Conservation (phyloP, 2,888 invertebrate genomes). For the Microplitis deprimator region DNA sequence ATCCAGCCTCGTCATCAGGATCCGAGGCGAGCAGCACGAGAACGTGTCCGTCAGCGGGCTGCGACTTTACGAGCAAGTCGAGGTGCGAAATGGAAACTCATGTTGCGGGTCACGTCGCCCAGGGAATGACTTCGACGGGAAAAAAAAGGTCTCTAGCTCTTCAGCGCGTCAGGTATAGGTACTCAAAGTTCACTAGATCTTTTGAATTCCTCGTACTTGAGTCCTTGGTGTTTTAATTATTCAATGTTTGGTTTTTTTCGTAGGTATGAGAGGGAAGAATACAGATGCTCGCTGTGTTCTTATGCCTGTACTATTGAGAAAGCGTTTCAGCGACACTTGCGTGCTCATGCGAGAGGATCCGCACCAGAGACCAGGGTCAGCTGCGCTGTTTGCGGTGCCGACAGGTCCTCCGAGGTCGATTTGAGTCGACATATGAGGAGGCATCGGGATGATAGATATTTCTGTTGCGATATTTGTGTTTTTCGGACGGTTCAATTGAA, state of each 20-base stretch:
- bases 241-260: slow-evolving; percentile 9
- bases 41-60: slow-evolving; percentile 65
- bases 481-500: slow-evolving; percentile 74
- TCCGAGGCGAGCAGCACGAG: slow-evolving; percentile 57
- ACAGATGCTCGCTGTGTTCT: slow-evolving; percentile 73
- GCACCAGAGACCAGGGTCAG: slow-evolving; percentile 71
- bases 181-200: slow-evolving; percentile 52
- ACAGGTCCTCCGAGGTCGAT: slow-evolving; percentile 72
- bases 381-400: slow-evolving; percentile 75
- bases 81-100: slow-evolving; percentile 72
- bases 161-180: slow-evolving; percentile 72
- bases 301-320: slow-evolving; percentile 75
- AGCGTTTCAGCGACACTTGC: slow-evolving; percentile 73
- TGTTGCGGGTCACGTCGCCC: slow-evolving; percentile 70
- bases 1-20: slow-evolving; percentile 59
- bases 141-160: slow-evolving; percentile 71
- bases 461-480: slow-evolving; percentile 74
- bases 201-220: not conserved
- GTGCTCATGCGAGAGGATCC: slow-evolving; percentile 71
- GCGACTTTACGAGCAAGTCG: slow-evolving; percentile 67
- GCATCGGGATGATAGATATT: slow-evolving; percentile 73
- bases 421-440: slow-evolving; percentile 73
- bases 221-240: not conserved
- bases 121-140: slow-evolving; percentile 71
- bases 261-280: slow-evolving; percentile 75